Conservation (phyloP, 2,113 vertebrate genomes). For the Lagopus muta region DNA sequence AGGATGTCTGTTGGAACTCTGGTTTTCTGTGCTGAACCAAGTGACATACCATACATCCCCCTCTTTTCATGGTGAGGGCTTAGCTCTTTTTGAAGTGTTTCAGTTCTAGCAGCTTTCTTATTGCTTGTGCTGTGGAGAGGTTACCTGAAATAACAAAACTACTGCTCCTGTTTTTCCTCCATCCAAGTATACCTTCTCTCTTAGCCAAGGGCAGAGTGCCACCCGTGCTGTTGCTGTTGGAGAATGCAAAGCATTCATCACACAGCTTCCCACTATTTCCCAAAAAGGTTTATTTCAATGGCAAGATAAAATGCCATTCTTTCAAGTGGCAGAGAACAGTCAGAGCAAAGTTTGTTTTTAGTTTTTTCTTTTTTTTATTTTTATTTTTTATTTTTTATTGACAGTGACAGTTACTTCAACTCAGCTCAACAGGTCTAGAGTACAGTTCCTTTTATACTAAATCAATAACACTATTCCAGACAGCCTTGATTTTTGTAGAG, state of each 20-base stretch:
- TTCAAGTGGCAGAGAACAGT: neutral
- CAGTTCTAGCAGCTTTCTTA: neutral
- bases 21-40: neutral
- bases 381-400: neutral
- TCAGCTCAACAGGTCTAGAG: neutral
- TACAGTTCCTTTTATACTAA: neutral
- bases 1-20: neutral
- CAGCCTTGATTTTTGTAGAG: neutral
- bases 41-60: rapidly evolving
- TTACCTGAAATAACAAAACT: neutral
- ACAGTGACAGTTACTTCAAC: neutral
- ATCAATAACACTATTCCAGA: neutral
- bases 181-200: neutral
- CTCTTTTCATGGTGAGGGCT: neutral
- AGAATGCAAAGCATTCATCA: neutral
- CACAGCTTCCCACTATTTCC: neutral
- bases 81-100: neutral
- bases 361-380: neutral
- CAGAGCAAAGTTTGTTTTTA: neutral
- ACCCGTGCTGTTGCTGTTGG: neutral
- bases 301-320: neutral
- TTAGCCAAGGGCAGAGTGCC: neutral
- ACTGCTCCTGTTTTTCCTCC: neutral
- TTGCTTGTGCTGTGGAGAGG: rapidly evolving
- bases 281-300: neutral